Conservation (phyloP, 2,888 invertebrate species). For the Plagodis dolabraria region DNA sequence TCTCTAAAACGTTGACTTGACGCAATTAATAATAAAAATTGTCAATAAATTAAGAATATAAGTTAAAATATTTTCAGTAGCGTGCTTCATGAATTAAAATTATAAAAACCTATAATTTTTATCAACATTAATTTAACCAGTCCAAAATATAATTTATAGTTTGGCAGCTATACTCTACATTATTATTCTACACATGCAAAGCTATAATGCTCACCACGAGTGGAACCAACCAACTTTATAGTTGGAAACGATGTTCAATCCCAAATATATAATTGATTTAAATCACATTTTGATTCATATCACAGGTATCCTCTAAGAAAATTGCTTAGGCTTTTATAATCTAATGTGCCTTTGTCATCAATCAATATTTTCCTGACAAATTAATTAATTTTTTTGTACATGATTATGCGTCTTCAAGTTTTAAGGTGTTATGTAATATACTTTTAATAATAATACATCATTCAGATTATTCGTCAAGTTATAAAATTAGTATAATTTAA, state of each 20-base stretch:
- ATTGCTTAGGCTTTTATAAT: neutral
- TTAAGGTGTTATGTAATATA: no score
- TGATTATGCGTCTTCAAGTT: no score
- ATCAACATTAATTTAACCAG: conserved; percentile 32
- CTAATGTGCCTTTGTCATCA: neutral
- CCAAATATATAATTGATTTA: conserved; percentile 22
- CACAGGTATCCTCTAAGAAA: conserved; percentile 22
- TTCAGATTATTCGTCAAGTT: no score
- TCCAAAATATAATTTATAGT: conserved; percentile 32
- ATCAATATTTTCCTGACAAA: no score
- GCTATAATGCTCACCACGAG: conserved; percentile 1
- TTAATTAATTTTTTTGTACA: no score
- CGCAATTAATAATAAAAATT: no score
- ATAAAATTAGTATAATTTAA: neutral
- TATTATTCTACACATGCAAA: conserved; percentile 16
- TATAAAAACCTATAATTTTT: neutral
- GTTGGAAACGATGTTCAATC: conserved; percentile 9
- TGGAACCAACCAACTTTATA: conserved; percentile 11
- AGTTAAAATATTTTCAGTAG: neutral
- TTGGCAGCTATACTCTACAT: conserved; percentile 15
- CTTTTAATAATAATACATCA: no score
- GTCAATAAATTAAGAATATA: neutral
- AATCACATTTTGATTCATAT: conserved; percentile 28
- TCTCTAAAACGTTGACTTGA: no score
- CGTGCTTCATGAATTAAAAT: neutral